Conservation (phyloP, 2,797 vertebrate genomes). For the Meriones psammophilus region DNA sequence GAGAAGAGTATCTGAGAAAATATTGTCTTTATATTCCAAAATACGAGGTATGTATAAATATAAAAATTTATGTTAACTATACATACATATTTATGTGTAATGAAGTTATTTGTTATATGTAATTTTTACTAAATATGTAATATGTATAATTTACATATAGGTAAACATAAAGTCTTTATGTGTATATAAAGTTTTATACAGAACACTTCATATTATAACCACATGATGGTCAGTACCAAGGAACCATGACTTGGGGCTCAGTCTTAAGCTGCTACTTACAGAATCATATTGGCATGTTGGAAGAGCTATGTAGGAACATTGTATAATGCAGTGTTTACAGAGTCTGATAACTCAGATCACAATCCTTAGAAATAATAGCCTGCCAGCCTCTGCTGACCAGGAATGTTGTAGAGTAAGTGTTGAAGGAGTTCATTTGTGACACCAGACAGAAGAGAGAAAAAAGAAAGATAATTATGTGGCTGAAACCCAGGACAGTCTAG, state of each 20-base stretch:
- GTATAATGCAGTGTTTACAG: background rate
- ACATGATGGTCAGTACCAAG: background rate
- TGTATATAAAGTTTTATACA: background rate
- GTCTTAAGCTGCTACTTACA: background rate
- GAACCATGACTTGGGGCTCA: background rate
- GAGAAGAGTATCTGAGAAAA: background rate
- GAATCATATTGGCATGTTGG: background rate
- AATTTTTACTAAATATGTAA: background rate
- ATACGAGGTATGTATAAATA: background rate
- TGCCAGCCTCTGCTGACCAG: background rate
- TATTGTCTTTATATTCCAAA: background rate
- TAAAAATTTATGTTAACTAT: background rate
- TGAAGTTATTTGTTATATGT: background rate
- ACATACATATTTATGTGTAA: background rate
- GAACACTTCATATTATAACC: background rate
- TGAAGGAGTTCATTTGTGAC: background rate
- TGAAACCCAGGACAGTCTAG: background rate
- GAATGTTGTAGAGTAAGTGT: background rate
- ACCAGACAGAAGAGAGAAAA: background rate
- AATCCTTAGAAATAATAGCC: background rate
- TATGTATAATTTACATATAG: background rate
- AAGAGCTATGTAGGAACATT: background rate
- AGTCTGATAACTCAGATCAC: background rate
- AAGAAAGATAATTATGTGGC: background rate
- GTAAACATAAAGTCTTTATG: too few relatives aligned